Base-by-base conservation (phyloP, 2,888 invertebrate species). In the Blomia tropicalis region DNA sequence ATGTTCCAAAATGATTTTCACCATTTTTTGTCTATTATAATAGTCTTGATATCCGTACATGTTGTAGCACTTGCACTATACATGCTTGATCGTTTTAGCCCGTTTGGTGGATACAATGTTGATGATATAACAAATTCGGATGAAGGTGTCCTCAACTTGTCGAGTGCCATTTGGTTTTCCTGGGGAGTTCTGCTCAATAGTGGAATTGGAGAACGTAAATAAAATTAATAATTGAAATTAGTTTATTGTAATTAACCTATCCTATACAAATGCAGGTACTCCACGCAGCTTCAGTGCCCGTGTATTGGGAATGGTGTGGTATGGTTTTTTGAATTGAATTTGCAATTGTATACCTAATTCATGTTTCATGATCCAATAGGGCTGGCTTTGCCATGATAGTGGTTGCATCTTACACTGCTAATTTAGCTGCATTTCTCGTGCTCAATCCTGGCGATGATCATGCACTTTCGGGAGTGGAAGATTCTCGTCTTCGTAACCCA, bases 331-430 rank as follows among this genome's bases (percentile, higher is more conserved):
- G 4, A 27, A 56, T 11, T 19, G 19, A 22, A 11, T 23, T 58
- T 23, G 19, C 7, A 32, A 11, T 47, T 14, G 7, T 58, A 11
- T 14, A 58, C 4, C 47, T 43, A 36, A 32, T 36, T 58, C 43
- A 14, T 43, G 17, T 23, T 30, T 7, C 1, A 53, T n/a, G n/a
- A n/a, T n/a, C n/a, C n/a, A n/a, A 22, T 54, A 61, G 96, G 96
- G 96, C 96, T 60, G 96, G 96, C 62, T 98, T 98, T 76, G 95
- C 95, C n/a, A 98, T 98, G 96, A 98, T 98, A 71, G 96, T 98
- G 72, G 95, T 98, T 1, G 96, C 96, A 60, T 96, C 95, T 0
- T 98, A 98, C 75, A 98, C 98, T 74, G 98, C 98, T 74, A 98
- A 98, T 77, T 78, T 98, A 75, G 98, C 98, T 60, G 96, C 98